Evolutionary conservation across 2,797 vertebrate species (phyloP), one percentile per base, ranked within the genome.

Genomic region (Sebastes miniatus): DNA sequence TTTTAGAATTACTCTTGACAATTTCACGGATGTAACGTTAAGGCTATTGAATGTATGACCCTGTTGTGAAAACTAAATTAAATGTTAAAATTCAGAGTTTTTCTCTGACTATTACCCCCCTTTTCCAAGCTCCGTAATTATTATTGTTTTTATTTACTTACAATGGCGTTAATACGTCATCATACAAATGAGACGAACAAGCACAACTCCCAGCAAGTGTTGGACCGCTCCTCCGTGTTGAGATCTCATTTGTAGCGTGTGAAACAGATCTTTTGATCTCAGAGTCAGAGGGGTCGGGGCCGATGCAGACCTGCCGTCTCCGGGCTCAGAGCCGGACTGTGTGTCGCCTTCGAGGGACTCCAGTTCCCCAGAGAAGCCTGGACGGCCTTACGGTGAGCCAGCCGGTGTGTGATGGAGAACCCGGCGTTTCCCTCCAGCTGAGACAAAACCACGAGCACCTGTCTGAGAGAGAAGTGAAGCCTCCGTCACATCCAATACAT

Each of bases 391-490:
- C 97, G 96, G 81, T 97, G 97, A 0, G 96, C 96, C 91, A 97
- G 90, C 67, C 97, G 95, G 89, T 97, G 97, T 0, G 96, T 97
- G 93, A 97, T 97, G 88, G 97, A 97, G 94, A 97, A 97, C 9
- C 97, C 97, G 0, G 97, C 96, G 0, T 97, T 97, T 64, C 97
- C 97, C 84, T 97, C 97, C 90, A 97, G 90, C 91, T 97, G 97
- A 16, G 97, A 97, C 58, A 97, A 93, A 83, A 97, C 97, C 94
- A 97, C 97, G 90, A 97, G 88, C 81, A 97, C 97, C 95, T 97
- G 97, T 91, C 97, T 97, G 63, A 25, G 63, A 62, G 18, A 31
- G 59, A 29, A 20, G 8, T 4, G 47, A 20, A 20, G 18, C 39
- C 39, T 47, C 39, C 6, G 39, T 47, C 39, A 47, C 39, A 47